Base-by-base conservation (phyloP, 2,113 vertebrate species). In the Actenoides hombroni region DNA sequence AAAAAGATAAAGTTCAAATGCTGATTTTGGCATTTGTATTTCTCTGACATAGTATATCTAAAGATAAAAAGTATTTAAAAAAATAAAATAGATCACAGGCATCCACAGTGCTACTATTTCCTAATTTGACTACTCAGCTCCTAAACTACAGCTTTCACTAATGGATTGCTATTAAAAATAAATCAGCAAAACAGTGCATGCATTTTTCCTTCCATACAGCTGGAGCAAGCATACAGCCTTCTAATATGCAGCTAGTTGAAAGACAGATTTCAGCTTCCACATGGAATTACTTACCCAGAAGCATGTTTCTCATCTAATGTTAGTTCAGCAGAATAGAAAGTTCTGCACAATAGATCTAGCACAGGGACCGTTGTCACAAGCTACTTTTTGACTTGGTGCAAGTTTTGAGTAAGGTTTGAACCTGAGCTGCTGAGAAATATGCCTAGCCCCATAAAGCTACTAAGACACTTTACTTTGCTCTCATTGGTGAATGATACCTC, bases 251-350 rank as follows among this genome's bases (percentile, higher is more conserved):
- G 88, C 68, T 57, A 76, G 74, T 9, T 94, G 64, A 95, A 71
- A 91, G 94, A 37, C 78, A 92, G 82, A 81, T 56, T 75, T 88
- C 51, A 83, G 2, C 92, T 88, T 96, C 76, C 77, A 95, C 94
- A 93, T 67, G 83, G 83, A 90, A 95, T 92, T 97, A 98, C 98
- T 98, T 98, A 98, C 98, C 98, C 88, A 98, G 95, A 89, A 98
- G 98, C 98, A 98, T 98, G 96, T 91, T 97, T 96, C 84, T 84
- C 92, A 91, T 94, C 91, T 81, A 84, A 53, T 86, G 91, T 90
- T 80, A 92, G 68, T 68, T 96, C 96, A 88, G 92, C 69, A 93
- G 83, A 89, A 80, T 42, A 96, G 17, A 63, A 94, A 97, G 63
- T 80, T 96, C 82, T 95, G 89, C 56, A 83, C 86, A 88, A 95